Base-by-base conservation (phyloP, 64 coral and sea anemone species). In the Cladopsammia gracilis region DNA sequence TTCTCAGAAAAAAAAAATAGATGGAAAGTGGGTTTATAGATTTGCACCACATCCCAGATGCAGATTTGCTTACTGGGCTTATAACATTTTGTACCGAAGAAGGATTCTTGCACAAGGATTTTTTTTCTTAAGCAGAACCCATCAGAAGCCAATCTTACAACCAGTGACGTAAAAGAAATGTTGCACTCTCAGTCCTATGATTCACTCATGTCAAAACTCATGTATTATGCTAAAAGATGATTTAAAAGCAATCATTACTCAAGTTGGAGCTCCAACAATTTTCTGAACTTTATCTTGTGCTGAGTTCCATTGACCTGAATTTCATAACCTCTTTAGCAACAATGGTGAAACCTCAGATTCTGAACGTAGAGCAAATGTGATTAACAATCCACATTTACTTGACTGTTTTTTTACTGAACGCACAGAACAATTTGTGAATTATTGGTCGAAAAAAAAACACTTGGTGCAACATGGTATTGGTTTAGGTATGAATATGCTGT, bases 291-390 rank as follows among this genome's bases (percentile, higher is more conserved):
- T 89, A 45, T 79, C 87, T 76, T 89, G 60, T 79, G 87, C 87
- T 64, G 87, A 89, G 0, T 89, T 64, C 12, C 87, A 89, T 76
- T 89, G 87, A 74, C 87, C 87, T 49, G 87, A 89, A 66, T 88
- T 88, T 56, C 86, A 88, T 71, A 42, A 25, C 23, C 86, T 88
- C 0, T 71, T 88, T 75, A 84, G 64, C 47, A 13, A 12, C 64
- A 25, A 53, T 53, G 51, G 19, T 66, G 25, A 84, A 48, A 46
- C 47, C 26, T 47, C 1, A 47, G n/a, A 84, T 48, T 65, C 26
- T 84, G 20, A n/a, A n/a, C n/a, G n/a, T n/a, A 71, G 56, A 72
- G 4, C 0, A 71, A 87, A 87, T 87, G 50, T 87, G 5, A 58
- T 87, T 18, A 54, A 73, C 10, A 87, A 87, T 23, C 85, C 85